phyloP scores from a whole-genome alignment of 30 jellyfish, hydroid and myxozoan species.

The Catostylus mosaicus region DNA sequence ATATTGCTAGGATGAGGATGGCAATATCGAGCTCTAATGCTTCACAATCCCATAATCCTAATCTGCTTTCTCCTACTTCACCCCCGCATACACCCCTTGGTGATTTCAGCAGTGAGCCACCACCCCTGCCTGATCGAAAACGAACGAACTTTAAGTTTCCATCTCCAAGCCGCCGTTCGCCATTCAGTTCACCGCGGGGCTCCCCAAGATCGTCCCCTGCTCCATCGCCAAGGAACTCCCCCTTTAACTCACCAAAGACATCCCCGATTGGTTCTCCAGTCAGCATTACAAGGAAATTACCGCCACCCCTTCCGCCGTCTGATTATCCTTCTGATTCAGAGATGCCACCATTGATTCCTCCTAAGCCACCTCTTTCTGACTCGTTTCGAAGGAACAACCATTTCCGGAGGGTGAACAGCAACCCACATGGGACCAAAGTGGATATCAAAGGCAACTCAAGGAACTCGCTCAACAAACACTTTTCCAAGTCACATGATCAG shows the following conservation, averaged over 20 bases:
- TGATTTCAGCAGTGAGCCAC: slow-evolving; percentile 69
- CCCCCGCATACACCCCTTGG: slow-evolving; percentile 73
- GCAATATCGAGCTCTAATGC: background rate
- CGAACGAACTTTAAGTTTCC: slow-evolving; percentile 78
- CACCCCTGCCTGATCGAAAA: slow-evolving; percentile 90
- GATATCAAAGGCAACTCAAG: background rate
- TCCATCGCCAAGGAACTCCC: slow-evolving; percentile 79
- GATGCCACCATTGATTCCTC: slow-evolving; percentile 75
- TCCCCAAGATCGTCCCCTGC: slow-evolving; percentile 88
- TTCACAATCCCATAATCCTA: slow-evolving; percentile 17
- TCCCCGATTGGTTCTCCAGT: slow-evolving; percentile 76
- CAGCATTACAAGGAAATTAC: slow-evolving; percentile 24
- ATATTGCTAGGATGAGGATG: background rate
- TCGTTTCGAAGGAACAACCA: slow-evolving; percentile 10
- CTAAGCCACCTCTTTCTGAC: slow-evolving; percentile 48
- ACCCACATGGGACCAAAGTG: slow-evolving; percentile 38
- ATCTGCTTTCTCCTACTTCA: slow-evolving; percentile 48
- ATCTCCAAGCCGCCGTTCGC: slow-evolving; percentile 64
- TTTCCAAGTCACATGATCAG: slow-evolving; percentile 66
- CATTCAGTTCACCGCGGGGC: slow-evolving; percentile 84
- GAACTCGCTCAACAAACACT: background rate
- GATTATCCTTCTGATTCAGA: slow-evolving; percentile 54
- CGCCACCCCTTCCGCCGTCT: slow-evolving; percentile 79
- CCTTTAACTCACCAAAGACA: slow-evolving; percentile 77
- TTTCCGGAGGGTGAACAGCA: slow-evolving; percentile 66